Base-by-base conservation (phyloP, 64 coral and sea anemone genomes). In the Porites australiensis region DNA sequence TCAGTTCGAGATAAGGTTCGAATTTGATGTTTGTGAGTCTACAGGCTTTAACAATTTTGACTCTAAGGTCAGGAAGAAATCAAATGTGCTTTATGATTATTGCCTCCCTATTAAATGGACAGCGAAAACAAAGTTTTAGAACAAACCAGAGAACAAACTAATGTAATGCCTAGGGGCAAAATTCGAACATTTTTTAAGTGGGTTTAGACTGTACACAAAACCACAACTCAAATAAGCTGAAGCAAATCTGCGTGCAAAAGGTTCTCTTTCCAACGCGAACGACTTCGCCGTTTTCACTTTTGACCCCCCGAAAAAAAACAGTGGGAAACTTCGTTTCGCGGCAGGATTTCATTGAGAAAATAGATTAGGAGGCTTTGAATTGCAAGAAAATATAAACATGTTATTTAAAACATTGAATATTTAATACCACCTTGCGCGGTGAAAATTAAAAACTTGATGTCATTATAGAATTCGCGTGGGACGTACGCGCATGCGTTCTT, bases 371-470 rank as follows among this genome's bases (percentile, higher is more conserved):
- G 12, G 12, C 54, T 57, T 57, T 57, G 54, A 9, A 57, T 57
- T 57, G 54, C 54, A 57, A 57, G 54, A 57, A 9, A 12, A 57
- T 12, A 57, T 57, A 1, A 9, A 57, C 4, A 57, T 1, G 7
- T 57, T 57, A 57, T 57, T 57, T 57, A 57, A 57, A 37, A 57
- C 12, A 57, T 57, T 22, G 44, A 84, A 84, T 68, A 44, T 15
- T n/a, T 7, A 50, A 52, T 84, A 64, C 43, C 27, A 76, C 73
- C 48, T 50, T 82, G 58, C 81, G 44, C 7, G 6, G 43, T 16
- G 63, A 84, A 80, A 83, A 64, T 64, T 11, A 18, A 79, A 83
- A 65, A 2, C 4, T 83, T 65, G 15, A 48, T 84, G 62, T 68
- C 62, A 15, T 10, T 50, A 6, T 10, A 21, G 63, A 37, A 6